These are phyloP conservation scores for Podarcis muralis DNA, from an alignment of 2,113 vertebrate genomes.

Conservation along the genomic window DNA sequence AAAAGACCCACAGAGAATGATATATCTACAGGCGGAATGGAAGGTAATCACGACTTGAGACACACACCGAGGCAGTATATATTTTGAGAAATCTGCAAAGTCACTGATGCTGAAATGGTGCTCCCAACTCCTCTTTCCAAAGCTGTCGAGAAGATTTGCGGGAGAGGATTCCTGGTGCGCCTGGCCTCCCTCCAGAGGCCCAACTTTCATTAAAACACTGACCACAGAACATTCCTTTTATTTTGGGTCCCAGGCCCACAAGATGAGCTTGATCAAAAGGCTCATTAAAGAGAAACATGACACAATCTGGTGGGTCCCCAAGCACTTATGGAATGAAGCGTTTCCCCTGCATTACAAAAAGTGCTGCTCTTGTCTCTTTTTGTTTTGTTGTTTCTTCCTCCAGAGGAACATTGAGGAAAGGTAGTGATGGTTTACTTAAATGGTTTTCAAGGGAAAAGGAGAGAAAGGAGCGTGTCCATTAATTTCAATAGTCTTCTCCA, in stretches of 20 bases:
- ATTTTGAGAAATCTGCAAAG: constrained; percentile 21
- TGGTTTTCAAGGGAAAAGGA: neutral
- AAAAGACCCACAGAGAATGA: neutral
- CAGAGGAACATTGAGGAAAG: neutral
- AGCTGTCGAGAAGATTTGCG: constrained; percentile 20
- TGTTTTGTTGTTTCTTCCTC: neutral
- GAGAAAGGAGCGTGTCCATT: too few species aligned
- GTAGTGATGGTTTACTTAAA: neutral
- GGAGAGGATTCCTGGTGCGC: neutral
- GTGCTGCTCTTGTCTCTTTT: constrained; percentile 48
- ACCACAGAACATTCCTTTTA: constrained; percentile 27
- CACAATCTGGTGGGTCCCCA: constrained; percentile 37
- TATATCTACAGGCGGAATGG: neutral
- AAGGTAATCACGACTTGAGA: neutral
- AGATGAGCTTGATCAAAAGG: constrained; percentile 45
- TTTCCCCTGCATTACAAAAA: constrained; percentile 51
- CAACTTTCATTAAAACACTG: constrained; percentile 43
- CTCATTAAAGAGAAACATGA: constrained; percentile 59
- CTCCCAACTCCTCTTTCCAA: neutral
- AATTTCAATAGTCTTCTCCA: too few species aligned
- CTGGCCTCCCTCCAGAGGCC: neutral
- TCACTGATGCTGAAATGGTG: constrained; percentile 19
- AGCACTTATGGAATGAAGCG: constrained; percentile 46
- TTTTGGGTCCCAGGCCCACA: constrained; percentile 2
- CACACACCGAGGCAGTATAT: neutral